Percentiles rank a stretch among this genome's conserved stretches.
Conservation (phyloP, 2,888 invertebrate species). For the Exocentrus adspersus region DNA sequence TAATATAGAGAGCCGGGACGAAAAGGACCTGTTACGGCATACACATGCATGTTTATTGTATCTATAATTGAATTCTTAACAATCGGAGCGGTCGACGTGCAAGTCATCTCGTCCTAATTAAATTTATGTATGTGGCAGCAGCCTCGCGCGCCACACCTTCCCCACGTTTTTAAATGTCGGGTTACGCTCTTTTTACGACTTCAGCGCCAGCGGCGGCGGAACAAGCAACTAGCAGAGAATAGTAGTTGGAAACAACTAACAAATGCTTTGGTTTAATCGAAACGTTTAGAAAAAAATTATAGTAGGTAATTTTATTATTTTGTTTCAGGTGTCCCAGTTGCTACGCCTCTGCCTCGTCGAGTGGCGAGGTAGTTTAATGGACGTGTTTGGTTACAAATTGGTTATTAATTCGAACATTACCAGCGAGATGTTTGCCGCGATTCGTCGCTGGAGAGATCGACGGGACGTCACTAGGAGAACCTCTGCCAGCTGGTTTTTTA, state of each 20-base stretch:
- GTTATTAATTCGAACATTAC: slow-evolving; percentile 45
- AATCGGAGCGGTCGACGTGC: slow-evolving; percentile 56
- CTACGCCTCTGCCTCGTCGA: background rate
- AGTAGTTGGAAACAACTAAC: too few species aligned
- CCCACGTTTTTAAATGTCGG: slow-evolving; percentile 26
- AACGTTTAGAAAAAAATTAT: too few species aligned
- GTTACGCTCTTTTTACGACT: slow-evolving; percentile 28
- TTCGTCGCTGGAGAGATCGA: slow-evolving; percentile 43
- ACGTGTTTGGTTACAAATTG: slow-evolving; percentile 41
- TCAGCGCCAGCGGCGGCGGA: slow-evolving; percentile 18
- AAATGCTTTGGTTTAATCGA: too few species aligned
- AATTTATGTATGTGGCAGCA: slow-evolving; percentile 55
- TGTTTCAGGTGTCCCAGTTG: too few species aligned
- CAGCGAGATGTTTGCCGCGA: slow-evolving; percentile 32
- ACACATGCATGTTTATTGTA: slow-evolving; percentile 56
- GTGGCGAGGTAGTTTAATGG: slow-evolving; percentile 27
- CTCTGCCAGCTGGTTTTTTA: slow-evolving; percentile 21
- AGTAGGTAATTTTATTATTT: too few species aligned
- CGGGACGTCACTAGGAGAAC: slow-evolving; percentile 34
- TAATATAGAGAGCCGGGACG: slow-evolving; percentile 29
- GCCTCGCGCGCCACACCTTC: slow-evolving; percentile 32
- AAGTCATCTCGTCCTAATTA: slow-evolving; percentile 63
- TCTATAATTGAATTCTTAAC: slow-evolving; percentile 62
- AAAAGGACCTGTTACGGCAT: slow-evolving; percentile 45
- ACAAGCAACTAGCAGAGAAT: too few species aligned